Base-by-base conservation (phyloP, 1,140 invertebrate species). In the Pogonus chalceus region DNA sequence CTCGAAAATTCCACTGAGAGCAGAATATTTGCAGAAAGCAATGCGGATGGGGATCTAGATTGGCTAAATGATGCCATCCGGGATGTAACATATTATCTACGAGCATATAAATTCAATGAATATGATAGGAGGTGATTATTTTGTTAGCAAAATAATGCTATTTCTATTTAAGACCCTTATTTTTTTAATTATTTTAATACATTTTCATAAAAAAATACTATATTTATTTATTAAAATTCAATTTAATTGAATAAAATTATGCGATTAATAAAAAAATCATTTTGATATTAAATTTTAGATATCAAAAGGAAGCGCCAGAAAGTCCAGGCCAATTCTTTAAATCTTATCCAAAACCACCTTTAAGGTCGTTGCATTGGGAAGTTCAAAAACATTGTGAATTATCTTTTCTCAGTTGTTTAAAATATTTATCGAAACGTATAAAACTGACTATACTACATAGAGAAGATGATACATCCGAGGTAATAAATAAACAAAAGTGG, bases 21-120 rank as follows among this genome's bases (percentile, higher is more conserved):
- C 4, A 31, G 14, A 31, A n/a, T n/a, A n/a, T n/a, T n/a, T n/a
- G n/a, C n/a, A n/a, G n/a, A n/a, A n/a, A n/a, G n/a, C n/a, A n/a
- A n/a, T n/a, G n/a, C n/a, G n/a, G n/a, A n/a, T n/a, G 26, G 14
- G 14, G 14, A 31, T 31, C 26, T 35, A 12, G 7, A 18, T 24
- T 56, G 50, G 52, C 20, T 63, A 18, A 49, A 65, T 49, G 61
- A 62, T 20, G 68, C 69, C 4, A 59, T 79, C 16, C 70, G 67
- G 58, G 75, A 81, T 55, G 72, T 81, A 18, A 80, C 76, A 2
- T 82, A 79, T 65, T 81, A 76, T 58, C 66, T 83, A 39, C 67
- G 80, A 46, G 67, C 73, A 18, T 74, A 81, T 57, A 83, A 83
- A 66, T 83, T 82, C 57, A 76, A 75, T 48, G 79, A 80, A 57